These are phyloP conservation scores for Cebidichthys violaceus DNA, from an alignment of 2,113 vertebrate species.

Conservation along the genomic window DNA sequence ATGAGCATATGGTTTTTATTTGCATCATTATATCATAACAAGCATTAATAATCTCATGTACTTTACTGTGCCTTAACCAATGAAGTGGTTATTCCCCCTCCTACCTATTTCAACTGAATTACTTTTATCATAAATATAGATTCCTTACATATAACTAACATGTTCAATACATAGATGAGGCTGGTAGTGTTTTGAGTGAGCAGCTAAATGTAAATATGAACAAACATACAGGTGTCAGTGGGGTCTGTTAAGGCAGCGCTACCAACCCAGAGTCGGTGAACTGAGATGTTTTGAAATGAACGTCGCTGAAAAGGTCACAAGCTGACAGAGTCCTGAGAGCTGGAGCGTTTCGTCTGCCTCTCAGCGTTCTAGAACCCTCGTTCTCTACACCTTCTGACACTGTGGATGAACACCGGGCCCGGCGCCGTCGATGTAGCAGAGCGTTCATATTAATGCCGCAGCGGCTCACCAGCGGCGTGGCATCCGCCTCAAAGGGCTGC, in stretches of 20 bases:
- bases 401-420: background rate
- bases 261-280: background rate
- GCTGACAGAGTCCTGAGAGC: background rate
- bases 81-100: background rate
- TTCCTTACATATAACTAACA: background rate
- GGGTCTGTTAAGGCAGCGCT: background rate
- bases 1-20: background rate
- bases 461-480: slow-evolving; percentile 17
- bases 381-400: background rate
- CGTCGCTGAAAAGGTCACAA: background rate
- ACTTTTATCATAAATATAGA: background rate
- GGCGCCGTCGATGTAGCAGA: slow-evolving; percentile 20
- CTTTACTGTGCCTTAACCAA: background rate
- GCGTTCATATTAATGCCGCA: slow-evolving; percentile 40
- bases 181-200: background rate
- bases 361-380: background rate
- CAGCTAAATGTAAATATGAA: background rate
- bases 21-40: background rate
- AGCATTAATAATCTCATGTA: background rate
- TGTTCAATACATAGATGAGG: background rate
- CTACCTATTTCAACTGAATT: background rate
- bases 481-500: slow-evolving; percentile 44
- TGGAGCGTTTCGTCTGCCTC: background rate
- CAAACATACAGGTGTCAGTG: background rate
- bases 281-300: background rate